Conservation (phyloP, 2,888 invertebrate genomes). For the Lingula anatina region DNA sequence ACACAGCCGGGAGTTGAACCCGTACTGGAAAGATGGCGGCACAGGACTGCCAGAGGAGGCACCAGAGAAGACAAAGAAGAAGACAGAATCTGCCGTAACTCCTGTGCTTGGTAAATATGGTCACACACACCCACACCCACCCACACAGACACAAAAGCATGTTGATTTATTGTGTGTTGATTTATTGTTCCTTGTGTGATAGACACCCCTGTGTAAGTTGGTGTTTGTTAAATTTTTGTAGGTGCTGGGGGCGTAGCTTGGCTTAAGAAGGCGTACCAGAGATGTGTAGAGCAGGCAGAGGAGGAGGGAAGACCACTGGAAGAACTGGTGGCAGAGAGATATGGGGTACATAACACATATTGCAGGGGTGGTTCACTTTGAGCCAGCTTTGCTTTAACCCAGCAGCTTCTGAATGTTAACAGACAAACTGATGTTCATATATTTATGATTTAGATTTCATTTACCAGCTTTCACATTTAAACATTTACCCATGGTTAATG, state of each 20-base stretch:
- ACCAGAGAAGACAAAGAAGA: conserved; percentile 15
- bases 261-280: conserved; percentile 57
- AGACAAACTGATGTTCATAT: too few species aligned
- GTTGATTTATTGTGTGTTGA: too few species aligned
- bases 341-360: conserved; percentile 58
- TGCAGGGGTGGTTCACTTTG: too few species aligned
- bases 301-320: conserved; percentile 57
- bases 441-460: too few species aligned
- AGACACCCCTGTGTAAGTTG: too few species aligned
- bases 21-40: conserved; percentile 87
- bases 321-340: conserved; percentile 60
- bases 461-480: too few species aligned
- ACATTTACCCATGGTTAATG: too few species aligned
- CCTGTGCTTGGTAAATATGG: conserved; percentile 2
- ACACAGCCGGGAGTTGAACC: conserved; percentile 77
- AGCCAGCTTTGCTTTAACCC: too few species aligned
- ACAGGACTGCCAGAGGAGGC: conserved; percentile 68
- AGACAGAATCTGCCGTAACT: conserved; percentile 3
- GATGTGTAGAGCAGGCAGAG: conserved; percentile 58
- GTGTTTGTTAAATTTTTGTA: too few species aligned
- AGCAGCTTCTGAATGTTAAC: too few species aligned
- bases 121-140: too few species aligned
- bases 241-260: conserved; percentile 58
- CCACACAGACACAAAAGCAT: too few species aligned
- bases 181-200: not conserved